Evolutionary conservation across 2,888 invertebrate species (phyloP).

Genomic region (Petrophora chlorosata): DNA sequence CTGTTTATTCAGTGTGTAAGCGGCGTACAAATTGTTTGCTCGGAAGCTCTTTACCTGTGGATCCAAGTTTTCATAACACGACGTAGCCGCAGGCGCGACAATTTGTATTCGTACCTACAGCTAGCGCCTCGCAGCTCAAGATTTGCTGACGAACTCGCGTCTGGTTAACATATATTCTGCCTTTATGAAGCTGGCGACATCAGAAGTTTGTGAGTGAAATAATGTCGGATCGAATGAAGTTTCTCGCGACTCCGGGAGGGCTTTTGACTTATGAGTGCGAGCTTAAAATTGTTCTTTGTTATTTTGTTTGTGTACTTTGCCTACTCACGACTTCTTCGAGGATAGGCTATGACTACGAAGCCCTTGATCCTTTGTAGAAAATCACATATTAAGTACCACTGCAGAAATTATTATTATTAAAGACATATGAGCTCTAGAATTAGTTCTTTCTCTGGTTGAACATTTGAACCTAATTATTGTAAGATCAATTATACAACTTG

Average conservation of each 20-base stretch:
- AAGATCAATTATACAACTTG: too few species aligned
- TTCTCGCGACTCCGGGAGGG: slow-evolving; percentile 13
- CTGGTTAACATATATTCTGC: slow-evolving; percentile 67
- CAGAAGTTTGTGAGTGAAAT: slow-evolving; percentile 29
- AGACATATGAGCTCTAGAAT: too few species aligned
- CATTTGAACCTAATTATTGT: too few species aligned
- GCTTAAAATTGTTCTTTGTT: slow-evolving; percentile 19
- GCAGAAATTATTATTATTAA: too few species aligned
- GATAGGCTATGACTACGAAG: not conserved
- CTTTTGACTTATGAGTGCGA: slow-evolving; percentile 21
- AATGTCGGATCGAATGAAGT: slow-evolving; percentile 26
- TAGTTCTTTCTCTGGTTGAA: too few species aligned
- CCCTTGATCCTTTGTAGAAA: not conserved
- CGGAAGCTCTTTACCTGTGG: slow-evolving; percentile 69
- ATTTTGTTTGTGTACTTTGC: slow-evolving; percentile 1
- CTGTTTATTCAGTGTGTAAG: slow-evolving; percentile 76
- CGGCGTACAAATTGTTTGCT: slow-evolving; percentile 78
- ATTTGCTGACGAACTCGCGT: slow-evolving; percentile 68
- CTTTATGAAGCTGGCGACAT: slow-evolving; percentile 49
- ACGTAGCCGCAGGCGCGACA: slow-evolving; percentile 71
- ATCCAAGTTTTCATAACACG: slow-evolving; percentile 73
- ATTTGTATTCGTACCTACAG: slow-evolving; percentile 73
- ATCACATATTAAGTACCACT: too few species aligned
- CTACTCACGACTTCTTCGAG: not conserved
- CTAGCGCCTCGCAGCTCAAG: slow-evolving; percentile 54